Evolutionary conservation across 2,888 invertebrate genomes (phyloP), one percentile per base, ranked within the genome.

Genomic region (Drosophila putrida): DNA sequence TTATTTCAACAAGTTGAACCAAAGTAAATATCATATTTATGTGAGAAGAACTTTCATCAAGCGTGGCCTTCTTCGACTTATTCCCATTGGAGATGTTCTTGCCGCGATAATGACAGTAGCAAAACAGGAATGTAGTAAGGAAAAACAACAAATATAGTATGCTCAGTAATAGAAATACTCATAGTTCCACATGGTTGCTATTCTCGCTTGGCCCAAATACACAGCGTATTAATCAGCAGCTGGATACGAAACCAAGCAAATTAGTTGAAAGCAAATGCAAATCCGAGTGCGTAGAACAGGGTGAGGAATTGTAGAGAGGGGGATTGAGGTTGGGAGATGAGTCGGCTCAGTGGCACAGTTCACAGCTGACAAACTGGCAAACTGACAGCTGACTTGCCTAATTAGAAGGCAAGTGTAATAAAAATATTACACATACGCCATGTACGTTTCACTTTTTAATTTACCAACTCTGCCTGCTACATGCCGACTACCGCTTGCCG

Each of bases 381-480:
- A 27, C 69, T 75, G 80, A 77, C 77, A 76, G 78, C 80, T 65
- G 80, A 65, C 77, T 77, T 80, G 83, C 83, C 83, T 84, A 84
- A 84, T 84, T 84, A 84, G 87, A 68, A 84, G 82, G 71, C 83
- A 89, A 84, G 83, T 89, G 87, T 81, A 84, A 84, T 89, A 89
- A 84, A 84, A 84, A 84, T 84, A 84, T 89, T 87, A 87, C 89
- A 80, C 84, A 89, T 89, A 83, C 89, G 89, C 75, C 83, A 80
- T 83, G 81, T 78, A 66, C 71, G 81, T 69, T 74, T 68, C 69
- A 77, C 75, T 82, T 88, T 82, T 77, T 89, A 83, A 89, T 83
- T 86, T 86, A 64, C 69, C 53, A 74, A 49, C 63, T 66, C 60
- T 55, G 39, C 51, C 38, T 13, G 58, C 38, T 36, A 38, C 31